Evolutionary conservation across 2,797 vertebrate species (phyloP), one percentile per base, ranked within the genome.

Genomic region (Artibeus lituratus): DNA sequence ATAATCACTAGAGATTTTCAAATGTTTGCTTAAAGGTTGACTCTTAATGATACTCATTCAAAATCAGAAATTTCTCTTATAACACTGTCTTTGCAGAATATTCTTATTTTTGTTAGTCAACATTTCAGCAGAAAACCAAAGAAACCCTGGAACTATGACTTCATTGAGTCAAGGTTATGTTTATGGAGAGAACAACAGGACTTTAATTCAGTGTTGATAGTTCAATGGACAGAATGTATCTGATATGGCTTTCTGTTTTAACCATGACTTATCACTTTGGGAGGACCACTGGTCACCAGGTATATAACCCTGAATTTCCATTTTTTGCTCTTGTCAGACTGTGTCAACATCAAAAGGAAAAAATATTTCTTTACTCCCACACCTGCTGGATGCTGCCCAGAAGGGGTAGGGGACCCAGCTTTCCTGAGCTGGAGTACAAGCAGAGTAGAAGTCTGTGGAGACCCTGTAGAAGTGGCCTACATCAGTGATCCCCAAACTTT

Each of bases 201-300:
- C 35, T 53, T 84, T 32, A 57, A 29, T 42, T 81, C 11, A 11
- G 10, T 21, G 80, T 6, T 82, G 77, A 87, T 91, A 90, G 35
- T 57, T 62, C 11, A 16, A 44, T 51, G 55, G 53, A 72, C 77
- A 93, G 73, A 69, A 88, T 55, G 2, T 44, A 57, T 87, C 85
- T 94, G 42, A 80, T 55, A 49, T 35, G 55, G 24, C 57, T 94
- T 91, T 94, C 44, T 92, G 87, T 77, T 90, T 96, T 95, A 84
- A 70, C 37, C 29, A 47, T 77, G 76, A 72, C 29, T 92, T 74
- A 88, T 53, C 18, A 5, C 78, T 89, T 87, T 78, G 83, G 37
- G 55, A 96, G 69, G 77, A 94, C 77, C 92, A 42, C 44, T 87
- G 74, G 88, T 91, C 78, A 85, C 37, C 72, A 81, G 67, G 32